A percentile compares a stretch with the other conserved stretches of the same genome.
phyloP scores from a whole-genome alignment of 2,888 invertebrate species.

The Noctua fimbriata region DNA sequence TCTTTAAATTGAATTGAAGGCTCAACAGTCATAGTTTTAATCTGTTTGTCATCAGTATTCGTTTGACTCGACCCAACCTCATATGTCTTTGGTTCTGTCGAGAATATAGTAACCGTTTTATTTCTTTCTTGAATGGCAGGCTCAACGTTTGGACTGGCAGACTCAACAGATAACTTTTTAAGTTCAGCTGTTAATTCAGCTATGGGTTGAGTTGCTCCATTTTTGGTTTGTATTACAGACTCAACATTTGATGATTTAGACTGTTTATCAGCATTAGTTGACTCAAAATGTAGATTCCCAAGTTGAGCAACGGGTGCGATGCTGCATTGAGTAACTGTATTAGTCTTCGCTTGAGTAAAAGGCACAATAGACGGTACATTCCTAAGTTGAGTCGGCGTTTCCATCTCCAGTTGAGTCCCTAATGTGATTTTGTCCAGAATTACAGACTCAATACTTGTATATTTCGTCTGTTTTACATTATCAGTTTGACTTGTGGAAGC shows the following conservation, averaged over 20 bases:
- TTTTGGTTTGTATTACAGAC: conserved; percentile 37
- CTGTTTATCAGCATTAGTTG: neutral
- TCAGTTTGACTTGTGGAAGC: neutral
- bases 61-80: conserved; percentile 14
- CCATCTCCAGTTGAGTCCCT: conserved; percentile 33
- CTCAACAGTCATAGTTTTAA: neutral
- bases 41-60: neutral
- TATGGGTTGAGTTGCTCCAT: conserved; percentile 24
- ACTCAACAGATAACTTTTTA: conserved; percentile 10
- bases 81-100: conserved; percentile 6
- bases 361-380: conserved; percentile 42
- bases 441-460: conserved; percentile 27
- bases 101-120: conserved; percentile 7
- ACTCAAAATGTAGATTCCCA: conserved; percentile 14
- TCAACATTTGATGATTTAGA: conserved; percentile 19
- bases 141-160: conserved; percentile 22
- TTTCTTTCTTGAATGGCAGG: conserved; percentile 18
- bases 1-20: conserved; percentile 14
- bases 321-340: neutral
- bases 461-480: conserved; percentile 13
- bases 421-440: conserved; percentile 46
- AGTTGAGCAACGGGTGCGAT: conserved; percentile 10
- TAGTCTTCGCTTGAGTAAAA: conserved; percentile 25
- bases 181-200: conserved; percentile 23
- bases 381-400: conserved; percentile 19